These are phyloP conservation scores for Gerris buenoi DNA, from an alignment of 1,140 invertebrate genomes.

Conservation along the genomic window DNA sequence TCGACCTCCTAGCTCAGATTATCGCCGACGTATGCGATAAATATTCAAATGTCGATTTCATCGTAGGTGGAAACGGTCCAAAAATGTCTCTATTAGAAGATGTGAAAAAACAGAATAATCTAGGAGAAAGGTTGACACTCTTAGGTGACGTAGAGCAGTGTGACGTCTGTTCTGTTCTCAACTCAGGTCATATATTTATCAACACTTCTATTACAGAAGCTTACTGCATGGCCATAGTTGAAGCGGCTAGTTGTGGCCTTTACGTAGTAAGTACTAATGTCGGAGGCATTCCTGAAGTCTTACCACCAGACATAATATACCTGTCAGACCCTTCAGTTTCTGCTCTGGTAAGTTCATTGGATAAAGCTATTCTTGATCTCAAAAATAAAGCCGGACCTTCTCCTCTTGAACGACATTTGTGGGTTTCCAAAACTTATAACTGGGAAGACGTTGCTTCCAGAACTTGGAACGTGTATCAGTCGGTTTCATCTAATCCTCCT, in stretches of 20 bases:
- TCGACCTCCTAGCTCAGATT: conserved; percentile 85
- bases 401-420: conserved; percentile 60
- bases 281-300: conserved; percentile 94
- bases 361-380: conserved; percentile 55
- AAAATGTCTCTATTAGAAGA: conserved; percentile 91
- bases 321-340: conserved; percentile 75
- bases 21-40: conserved; percentile 77
- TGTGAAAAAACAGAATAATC: conserved; percentile 68
- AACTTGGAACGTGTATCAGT: conserved; percentile 77
- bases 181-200: conserved; percentile 82
- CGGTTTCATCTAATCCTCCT: conserved; percentile 20
- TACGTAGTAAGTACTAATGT: conserved; percentile 96
- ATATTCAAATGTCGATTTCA: conserved; percentile 53
- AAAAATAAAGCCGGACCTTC: conserved; percentile 43
- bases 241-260: conserved; percentile 93
- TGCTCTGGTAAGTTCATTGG: conserved; percentile 38
- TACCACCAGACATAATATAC: conserved; percentile 79
- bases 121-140: conserved; percentile 72
- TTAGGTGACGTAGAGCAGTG: conserved; percentile 80
- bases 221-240: conserved; percentile 98
- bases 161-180: conserved; percentile 58
- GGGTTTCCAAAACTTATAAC: conserved; percentile 71
- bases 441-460: conserved; percentile 83
- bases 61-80: conserved; percentile 89
- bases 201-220: conserved; percentile 98